Evolutionary conservation across 1,140 invertebrate genomes (phyloP).

Genomic region (Solenopsis invicta): DNA sequence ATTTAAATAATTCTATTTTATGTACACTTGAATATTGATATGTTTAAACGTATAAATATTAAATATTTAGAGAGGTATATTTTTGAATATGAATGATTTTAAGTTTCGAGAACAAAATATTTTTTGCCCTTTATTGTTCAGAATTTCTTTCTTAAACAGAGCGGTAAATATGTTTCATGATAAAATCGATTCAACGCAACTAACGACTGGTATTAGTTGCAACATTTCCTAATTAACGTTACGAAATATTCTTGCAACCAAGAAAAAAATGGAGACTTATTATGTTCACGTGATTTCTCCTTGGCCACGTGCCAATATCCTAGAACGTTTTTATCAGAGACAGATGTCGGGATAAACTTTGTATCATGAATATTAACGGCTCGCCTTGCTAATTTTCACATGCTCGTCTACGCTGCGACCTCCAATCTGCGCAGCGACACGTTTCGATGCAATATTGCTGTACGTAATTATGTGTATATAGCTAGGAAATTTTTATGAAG

Average conservation of each 20-base stretch:
- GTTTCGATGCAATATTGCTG: not conserved
- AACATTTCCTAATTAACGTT: constrained; percentile 23
- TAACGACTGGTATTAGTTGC: constrained; percentile 16
- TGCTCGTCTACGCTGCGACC: not conserved
- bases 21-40: not conserved
- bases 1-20: not conserved
- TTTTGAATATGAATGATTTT: not conserved
- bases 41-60: not conserved
- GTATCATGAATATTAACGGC: constrained; percentile 32
- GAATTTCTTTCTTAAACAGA: not conserved
- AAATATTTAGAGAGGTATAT: not conserved
- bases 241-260: not conserved
- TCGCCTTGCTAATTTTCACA: constrained; percentile 57
- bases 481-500: not conserved
- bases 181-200: not conserved
- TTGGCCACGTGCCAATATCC: constrained; percentile 16
- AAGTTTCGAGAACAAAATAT: not conserved
- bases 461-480: not conserved
- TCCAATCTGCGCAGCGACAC: constrained; percentile 24
- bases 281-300: constrained; percentile 5
- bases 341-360: constrained; percentile 2
- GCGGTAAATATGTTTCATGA: constrained; percentile 1
- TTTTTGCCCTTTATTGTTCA: not conserved
- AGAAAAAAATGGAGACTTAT: constrained; percentile 29
- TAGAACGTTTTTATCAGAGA: constrained; percentile 18